These are phyloP conservation scores for Frankliniella fusca DNA, from an alignment of 2,888 invertebrate species.

Conservation along the genomic window DNA sequence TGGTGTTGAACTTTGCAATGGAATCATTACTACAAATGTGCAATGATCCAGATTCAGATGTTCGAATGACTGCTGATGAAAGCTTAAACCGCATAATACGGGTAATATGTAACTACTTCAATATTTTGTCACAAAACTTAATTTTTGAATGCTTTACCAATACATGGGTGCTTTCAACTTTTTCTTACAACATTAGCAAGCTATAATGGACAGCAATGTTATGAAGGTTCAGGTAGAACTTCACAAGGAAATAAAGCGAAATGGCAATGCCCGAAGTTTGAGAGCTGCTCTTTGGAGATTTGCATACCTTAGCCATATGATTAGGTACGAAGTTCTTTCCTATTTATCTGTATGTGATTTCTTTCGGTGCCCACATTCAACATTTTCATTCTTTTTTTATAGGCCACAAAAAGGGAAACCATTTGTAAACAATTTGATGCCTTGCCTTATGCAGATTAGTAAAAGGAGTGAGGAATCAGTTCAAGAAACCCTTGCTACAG, in stretches of 20 bases:
- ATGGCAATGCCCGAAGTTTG: conserved; percentile 65
- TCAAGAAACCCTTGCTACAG: conserved; percentile 61
- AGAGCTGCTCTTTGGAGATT: conserved; percentile 73
- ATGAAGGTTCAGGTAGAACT: conserved; percentile 74
- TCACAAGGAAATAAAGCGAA: conserved; percentile 76
- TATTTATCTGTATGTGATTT: not conserved
- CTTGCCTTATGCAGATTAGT: conserved; percentile 67
- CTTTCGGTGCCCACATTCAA: not conserved
- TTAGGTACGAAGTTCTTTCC: conserved; percentile 46
- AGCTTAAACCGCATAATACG: conserved; percentile 73
- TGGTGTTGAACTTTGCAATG: conserved; percentile 64
- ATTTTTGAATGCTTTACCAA: conserved; percentile 29
- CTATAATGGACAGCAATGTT: conserved; percentile 62
- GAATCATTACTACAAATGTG: conserved; percentile 66
- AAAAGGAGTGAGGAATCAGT: conserved; percentile 67
- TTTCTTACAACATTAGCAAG: conserved; percentile 44
- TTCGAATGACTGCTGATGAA: conserved; percentile 76
- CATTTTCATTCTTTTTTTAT: conserved; percentile 33
- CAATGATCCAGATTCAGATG: conserved; percentile 72
- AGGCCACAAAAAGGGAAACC: conserved; percentile 72
- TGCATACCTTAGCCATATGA: conserved; percentile 68
- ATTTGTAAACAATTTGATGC: conserved; percentile 69
- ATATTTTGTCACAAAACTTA: not conserved
- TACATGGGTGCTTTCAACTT: conserved; percentile 28
- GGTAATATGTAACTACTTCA: conserved; percentile 45